Percentiles rank a stretch among this genome's conserved stretches.
These are phyloP conservation scores for Pica pica DNA, from an alignment of 2,113 vertebrate species.

Conservation along the genomic window DNA sequence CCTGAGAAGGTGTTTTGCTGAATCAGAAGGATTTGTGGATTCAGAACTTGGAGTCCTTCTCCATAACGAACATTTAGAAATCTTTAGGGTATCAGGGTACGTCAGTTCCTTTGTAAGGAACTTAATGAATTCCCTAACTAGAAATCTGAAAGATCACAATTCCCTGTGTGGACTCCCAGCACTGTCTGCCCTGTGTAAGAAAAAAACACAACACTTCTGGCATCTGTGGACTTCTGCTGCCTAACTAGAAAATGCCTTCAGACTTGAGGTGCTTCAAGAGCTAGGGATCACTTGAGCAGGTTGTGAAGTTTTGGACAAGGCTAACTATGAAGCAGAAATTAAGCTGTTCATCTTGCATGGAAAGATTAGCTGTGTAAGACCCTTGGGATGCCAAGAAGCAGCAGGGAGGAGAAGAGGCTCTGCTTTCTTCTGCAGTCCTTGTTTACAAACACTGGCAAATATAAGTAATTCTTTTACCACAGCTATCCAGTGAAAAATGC, in stretches of 20 bases:
- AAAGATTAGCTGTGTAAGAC: background rate
- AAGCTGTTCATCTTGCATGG: background rate
- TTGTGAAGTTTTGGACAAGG: background rate
- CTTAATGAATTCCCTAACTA: background rate
- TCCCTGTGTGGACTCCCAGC: background rate
- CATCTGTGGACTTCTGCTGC: background rate
- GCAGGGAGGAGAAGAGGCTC: background rate
- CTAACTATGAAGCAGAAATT: background rate
- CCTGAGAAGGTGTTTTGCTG: background rate
- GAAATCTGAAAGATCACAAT: background rate
- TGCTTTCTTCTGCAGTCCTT: background rate
- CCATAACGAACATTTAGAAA: background rate
- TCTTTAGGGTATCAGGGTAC: background rate
- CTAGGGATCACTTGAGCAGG: background rate
- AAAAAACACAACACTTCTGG: fast-evolving
- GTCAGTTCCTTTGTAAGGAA: background rate
- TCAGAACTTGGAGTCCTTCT: background rate
- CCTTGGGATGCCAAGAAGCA: background rate
- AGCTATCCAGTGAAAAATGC: background rate
- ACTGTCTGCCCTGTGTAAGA: background rate
- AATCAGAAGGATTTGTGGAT: background rate
- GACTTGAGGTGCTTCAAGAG: background rate
- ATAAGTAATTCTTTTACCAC: background rate
- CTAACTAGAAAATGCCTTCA: background rate
- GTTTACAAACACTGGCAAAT: background rate